Base-by-base conservation (phyloP, 1,140 invertebrate genomes). In the Drosophila bocki region DNA sequence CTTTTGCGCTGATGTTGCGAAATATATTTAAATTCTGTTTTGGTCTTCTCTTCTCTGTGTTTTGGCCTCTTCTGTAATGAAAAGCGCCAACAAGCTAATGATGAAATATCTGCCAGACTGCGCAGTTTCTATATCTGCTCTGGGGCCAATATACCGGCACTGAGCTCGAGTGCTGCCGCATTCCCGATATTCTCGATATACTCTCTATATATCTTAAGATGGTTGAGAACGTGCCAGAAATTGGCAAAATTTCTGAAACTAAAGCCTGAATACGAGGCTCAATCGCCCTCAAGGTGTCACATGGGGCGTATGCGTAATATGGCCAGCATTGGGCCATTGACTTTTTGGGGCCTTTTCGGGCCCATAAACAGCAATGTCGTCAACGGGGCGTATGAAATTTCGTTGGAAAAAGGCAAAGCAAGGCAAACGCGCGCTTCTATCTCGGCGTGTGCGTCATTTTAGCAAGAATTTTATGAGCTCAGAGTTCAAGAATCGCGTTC, bases 11-110 rank as follows among this genome's bases (percentile, higher is more conserved):
- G 80, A 88, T 77, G 70, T 87, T 80, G 84, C 84, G 77, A 87
- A 88, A 82, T 87, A 83, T 87, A 87, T 87, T 87, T 82, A 87
- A 87, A 87, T 87, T 87, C 67, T 75, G 62, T 82, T 80, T 79
- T 62, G 65, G 63, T 42, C 78, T 45, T 58, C 63, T 39, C 54
- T 65, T 70, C 45, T 75, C 44, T 74, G 17, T 68, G 32, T 47
- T 57, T 35, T 42, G 69, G 54, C 17, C 42, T 77, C 64, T 77
- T 65, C 62, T 86, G 82, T 79, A 82, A 87, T 87, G 83, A 87
- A 87, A 82, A 86, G 82, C 75, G 70, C 59, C 82, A 86, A 81
- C 64, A 68, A 82, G 83, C 77, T 75, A 87, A 82, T 87, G 84
- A 88, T 87, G 84, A 87, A 88, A 88, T 88, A 88, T 88, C 79